Conservation (phyloP, 1,140 invertebrate species). For the Chymomyza costata region DNA sequence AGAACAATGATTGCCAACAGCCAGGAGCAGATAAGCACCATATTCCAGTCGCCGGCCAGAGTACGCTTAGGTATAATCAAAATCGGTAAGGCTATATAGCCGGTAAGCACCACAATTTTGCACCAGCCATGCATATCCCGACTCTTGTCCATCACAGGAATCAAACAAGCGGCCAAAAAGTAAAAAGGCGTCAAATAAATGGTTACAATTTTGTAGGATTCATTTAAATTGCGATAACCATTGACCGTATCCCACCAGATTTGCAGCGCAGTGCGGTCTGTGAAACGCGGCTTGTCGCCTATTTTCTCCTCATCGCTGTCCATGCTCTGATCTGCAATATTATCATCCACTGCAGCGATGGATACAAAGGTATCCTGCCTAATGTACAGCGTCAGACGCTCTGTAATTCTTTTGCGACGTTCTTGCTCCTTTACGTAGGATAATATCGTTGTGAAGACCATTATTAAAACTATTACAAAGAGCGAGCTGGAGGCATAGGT, state of each 20-base stretch:
- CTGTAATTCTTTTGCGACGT: neutral
- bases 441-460: neutral
- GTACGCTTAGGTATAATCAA: neutral
- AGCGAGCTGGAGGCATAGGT: neutral
- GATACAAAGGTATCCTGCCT: no score
- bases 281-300: no score
- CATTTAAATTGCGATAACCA: neutral
- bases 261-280: neutral
- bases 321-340: neutral
- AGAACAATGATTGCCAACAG: neutral
- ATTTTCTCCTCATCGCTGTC: no score
- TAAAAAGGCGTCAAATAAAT: neutral
- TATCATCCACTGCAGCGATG: neutral
- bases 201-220: slow-evolving; percentile 1
- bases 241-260: slow-evolving; percentile 4
- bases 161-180: slow-evolving; percentile 2
- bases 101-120: neutral
- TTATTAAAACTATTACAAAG: neutral
- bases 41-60: neutral
- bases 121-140: slow-evolving; percentile 1
- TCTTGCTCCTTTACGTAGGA: neutral
- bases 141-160: neutral
- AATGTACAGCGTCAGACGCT: no score
- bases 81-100: neutral
- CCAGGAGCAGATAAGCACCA: neutral